Evolutionary conservation across 2,113 vertebrate genomes (phyloP).

Genomic region (Trematomus loennbergii): DNA sequence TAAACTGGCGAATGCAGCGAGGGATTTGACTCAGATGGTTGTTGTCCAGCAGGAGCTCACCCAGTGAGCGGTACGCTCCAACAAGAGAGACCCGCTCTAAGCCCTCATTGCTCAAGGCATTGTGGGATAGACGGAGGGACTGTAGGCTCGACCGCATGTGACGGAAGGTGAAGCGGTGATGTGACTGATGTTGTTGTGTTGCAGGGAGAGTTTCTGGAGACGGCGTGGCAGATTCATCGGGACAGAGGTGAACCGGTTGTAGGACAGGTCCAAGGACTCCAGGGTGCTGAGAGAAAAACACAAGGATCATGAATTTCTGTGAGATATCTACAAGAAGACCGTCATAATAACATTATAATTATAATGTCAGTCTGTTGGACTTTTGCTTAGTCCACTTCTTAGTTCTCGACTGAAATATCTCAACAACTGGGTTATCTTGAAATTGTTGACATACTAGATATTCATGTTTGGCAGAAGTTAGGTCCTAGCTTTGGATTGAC

Average conservation of each 20-base stretch:
- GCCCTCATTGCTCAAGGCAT: conserved; percentile 66
- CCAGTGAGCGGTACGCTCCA: conserved; percentile 81
- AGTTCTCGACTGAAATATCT: background rate
- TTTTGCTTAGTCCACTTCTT: background rate
- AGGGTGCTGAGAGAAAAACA: conserved; percentile 75
- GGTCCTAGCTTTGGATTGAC: too few species aligned
- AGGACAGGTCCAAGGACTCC: conserved; percentile 83
- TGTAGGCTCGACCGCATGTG: conserved; percentile 84
- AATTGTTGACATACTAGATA: too few species aligned
- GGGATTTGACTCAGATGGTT: conserved; percentile 84
- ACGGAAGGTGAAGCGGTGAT: conserved; percentile 79
- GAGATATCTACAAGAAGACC: background rate
- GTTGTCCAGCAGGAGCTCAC: conserved; percentile 84
- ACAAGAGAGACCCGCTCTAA: conserved; percentile 79
- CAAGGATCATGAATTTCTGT: background rate
- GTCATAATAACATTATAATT: background rate
- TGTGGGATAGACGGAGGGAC: conserved; percentile 84
- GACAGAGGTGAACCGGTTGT: conserved; percentile 79
- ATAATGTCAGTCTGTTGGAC: background rate
- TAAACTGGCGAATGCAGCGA: conserved; percentile 82
- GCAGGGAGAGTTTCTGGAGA: conserved; percentile 79
- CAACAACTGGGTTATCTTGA: background rate
- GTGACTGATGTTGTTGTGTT: conserved; percentile 83
- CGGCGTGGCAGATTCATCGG: conserved; percentile 80
- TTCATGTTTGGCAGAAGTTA: too few species aligned